These are phyloP conservation scores for Thalassarche chlororhynchos DNA, from an alignment of 2,113 vertebrate genomes.

Conservation along the genomic window DNA sequence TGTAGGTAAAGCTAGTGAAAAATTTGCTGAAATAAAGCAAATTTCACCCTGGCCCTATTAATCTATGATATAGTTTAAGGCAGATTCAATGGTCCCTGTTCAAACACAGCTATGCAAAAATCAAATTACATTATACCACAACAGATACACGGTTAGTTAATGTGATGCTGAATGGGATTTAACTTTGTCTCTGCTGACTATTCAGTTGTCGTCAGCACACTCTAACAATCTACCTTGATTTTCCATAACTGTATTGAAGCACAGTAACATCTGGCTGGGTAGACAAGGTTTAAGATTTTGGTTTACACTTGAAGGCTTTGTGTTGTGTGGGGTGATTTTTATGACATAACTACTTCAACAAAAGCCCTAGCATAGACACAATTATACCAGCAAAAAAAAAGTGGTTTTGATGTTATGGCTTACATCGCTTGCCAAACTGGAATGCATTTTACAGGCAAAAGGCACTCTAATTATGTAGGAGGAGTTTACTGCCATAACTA, in stretches of 20 bases:
- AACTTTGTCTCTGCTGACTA: background rate
- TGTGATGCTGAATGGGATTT: background rate
- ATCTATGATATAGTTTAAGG: background rate
- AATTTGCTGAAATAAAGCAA: background rate
- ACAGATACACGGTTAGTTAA: background rate
- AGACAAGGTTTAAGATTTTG: background rate
- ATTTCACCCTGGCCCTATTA: background rate
- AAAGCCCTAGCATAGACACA: background rate
- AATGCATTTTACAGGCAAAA: background rate
- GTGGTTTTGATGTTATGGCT: background rate
- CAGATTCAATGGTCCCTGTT: background rate
- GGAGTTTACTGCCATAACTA: background rate
- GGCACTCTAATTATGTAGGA: conserved; percentile 10
- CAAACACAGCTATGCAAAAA: background rate
- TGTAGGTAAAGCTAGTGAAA: background rate
- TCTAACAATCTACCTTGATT: background rate
- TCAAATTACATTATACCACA: background rate
- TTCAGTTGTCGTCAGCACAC: background rate
- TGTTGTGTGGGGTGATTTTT: background rate
- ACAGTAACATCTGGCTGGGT: background rate
- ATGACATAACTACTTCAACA: conserved; percentile 9
- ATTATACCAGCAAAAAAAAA: background rate
- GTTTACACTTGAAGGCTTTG: background rate
- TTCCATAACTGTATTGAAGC: background rate
- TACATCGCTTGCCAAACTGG: background rate